Base-by-base conservation (phyloP, 1,140 invertebrate genomes). In the Xylocopa sonorina region DNA sequence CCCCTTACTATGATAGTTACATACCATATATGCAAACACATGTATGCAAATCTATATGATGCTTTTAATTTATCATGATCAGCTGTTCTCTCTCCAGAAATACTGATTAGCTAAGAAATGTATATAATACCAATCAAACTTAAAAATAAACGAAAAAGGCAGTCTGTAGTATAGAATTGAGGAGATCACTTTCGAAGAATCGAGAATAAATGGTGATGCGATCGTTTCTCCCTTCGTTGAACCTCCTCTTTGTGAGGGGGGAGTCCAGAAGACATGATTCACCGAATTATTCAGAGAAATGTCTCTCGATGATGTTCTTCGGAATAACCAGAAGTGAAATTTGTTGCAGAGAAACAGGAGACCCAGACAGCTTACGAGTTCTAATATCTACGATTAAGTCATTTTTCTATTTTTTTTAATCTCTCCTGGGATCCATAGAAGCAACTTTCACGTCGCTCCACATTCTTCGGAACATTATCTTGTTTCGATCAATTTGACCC, bases 401-500 rank as follows among this genome's bases (percentile, higher is more conserved):
- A 9, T 63, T 24, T 34, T n/a, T 60, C 43, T 66, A 66, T 75
- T 27, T 21, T 66, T 66, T 48, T 75, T 3, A n/a, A n/a, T n/a
- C n/a, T n/a, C n/a, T n/a, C n/a, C n/a, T n/a, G n/a, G n/a, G 34
- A 55, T 43, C 6, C 58, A 21, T 32, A 21, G 12, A 43, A 18
- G 29, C 67, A 83, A 90, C 90, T 90, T 90, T 90, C 88, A 89
- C 89, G 78, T 82, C 81, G 87, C 77, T 86, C 88, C 88, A 91
- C 84, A 90, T 91, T 91, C 87, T 78, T 86, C 81, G 80, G 80
- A 66, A 74, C 75, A 90, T 90, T 89, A 90, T 90, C 89, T 84
- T 77, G 87, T 87, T 87, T 89, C 88, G 86, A 90, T 90, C 88
- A 87, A 89, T 90, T 91, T 90, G 86, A 85, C 88, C 64, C 79